phyloP scores from a whole-genome alignment of 2,113 vertebrate genomes.

The Hydrolagus affinis region DNA sequence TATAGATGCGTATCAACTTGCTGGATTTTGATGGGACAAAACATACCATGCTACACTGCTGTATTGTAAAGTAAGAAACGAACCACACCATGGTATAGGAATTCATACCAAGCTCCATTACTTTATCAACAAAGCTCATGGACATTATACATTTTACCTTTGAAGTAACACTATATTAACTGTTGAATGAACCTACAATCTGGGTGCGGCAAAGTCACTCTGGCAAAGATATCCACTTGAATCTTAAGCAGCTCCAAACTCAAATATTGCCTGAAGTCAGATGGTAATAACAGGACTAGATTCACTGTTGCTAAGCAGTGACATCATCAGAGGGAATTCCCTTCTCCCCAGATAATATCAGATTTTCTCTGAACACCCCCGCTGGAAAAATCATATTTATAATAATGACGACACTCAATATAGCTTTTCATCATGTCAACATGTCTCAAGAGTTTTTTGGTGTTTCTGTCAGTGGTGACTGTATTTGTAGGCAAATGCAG shows the following conservation, averaged over 20 bases:
- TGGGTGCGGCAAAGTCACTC: background rate
- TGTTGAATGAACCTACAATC: background rate
- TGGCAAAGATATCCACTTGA: background rate
- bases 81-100: background rate
- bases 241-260: background rate
- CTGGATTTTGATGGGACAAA: too few relatives aligned
- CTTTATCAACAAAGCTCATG: background rate
- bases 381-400: background rate
- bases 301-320: background rate
- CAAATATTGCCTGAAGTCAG: background rate
- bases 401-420: background rate
- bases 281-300: background rate
- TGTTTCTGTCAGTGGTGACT: too few relatives aligned
- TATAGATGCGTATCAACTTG: too few relatives aligned
- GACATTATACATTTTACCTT: background rate
- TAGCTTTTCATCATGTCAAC: too few relatives aligned
- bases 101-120: background rate
- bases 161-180: background rate
- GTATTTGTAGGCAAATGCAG: too few relatives aligned
- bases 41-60: background rate
- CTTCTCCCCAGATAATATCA: background rate
- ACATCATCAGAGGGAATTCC: background rate
- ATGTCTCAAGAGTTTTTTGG: too few relatives aligned
- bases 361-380: background rate
- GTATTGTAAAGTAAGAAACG: background rate